Evolutionary conservation across 2,113 vertebrate genomes (phyloP), one percentile per base, ranked within the genome.

Genomic region (Dicerorhinus sumatrensis): DNA sequence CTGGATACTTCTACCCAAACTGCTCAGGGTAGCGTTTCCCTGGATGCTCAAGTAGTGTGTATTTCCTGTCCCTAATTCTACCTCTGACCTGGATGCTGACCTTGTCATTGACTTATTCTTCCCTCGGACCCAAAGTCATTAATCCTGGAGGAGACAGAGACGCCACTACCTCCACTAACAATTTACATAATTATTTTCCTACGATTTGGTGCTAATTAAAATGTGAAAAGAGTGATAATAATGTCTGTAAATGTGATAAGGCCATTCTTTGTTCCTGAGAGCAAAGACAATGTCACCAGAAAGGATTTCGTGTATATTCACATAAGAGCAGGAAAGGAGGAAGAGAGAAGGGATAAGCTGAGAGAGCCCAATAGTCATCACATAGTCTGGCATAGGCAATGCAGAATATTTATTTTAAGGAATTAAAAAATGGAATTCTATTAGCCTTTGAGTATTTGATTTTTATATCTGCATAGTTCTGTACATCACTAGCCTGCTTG

Each of bases 181-280:
- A 87, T 92, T 90, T 87, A 51, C 69, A 58, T 80, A 73, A 88
- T 93, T 90, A 90, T 90, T 96, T 77, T 63, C 76, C 48, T 88
- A 92, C 51, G 84, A 58, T 91, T 91, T 92, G 58, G 31, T 70
- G 17, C 81, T 93, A 83, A 94, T 96, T 96, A 96, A 96, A 94
- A 97, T 84, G 81, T 88, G 70, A 96, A 88, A 54, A 20, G 67
- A n/a, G 17, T 91, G 17, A 31, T 91, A 51, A 70, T 80, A 11
- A 56, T 92, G 83, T 79, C 2, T 1, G 36, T 62, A 80, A 94
- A 60, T 92, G 56, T 94, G 87, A 83, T 88, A 83, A 91, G 46
- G 89, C 70, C 21, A 18, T 94, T 93, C 29, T 91, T 91, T 93
- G 65, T 80, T 95, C 70, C 63, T 79, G 70, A 93, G 56, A 89